Evolutionary conservation across 2,797 vertebrate species (phyloP).

Genomic region (Sternarchorhynchus goeldii): DNA sequence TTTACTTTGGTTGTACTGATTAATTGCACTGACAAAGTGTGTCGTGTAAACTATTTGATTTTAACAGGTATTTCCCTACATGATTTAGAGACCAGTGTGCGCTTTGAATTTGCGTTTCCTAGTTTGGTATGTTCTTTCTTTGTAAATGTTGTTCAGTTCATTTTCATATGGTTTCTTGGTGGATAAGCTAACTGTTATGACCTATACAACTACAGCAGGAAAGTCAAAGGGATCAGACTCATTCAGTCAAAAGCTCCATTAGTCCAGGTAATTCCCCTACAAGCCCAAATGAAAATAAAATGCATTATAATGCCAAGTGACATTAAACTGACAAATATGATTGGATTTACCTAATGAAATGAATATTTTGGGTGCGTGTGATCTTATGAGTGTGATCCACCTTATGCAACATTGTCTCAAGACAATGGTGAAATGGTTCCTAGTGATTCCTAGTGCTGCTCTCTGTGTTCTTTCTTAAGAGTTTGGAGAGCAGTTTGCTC

Average conservation of each 20-base stretch:
- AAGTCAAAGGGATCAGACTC: conserved; percentile 75
- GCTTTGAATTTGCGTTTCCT: conserved; percentile 76
- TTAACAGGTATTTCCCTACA: conserved; percentile 62
- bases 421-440: too few relatives aligned
- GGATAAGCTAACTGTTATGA: neutral
- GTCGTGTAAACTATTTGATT: neutral
- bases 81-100: conserved; percentile 74
- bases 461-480: conserved; percentile 61
- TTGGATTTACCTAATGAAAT: too few relatives aligned
- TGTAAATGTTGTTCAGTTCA: neutral
- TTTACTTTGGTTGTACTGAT: neutral
- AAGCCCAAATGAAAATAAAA: neutral
- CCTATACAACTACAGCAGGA: conserved; percentile 66
- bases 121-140: conserved; percentile 61
- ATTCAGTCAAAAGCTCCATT: conserved; percentile 67
- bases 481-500: conserved; percentile 80
- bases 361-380: too few relatives aligned
- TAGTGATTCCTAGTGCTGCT: neutral
- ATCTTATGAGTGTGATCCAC: too few relatives aligned
- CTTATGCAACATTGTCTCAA: too few relatives aligned
- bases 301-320: neutral
- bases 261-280: conserved; percentile 43
- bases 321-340: too few relatives aligned
- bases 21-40: neutral
- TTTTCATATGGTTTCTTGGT: neutral